Base-by-base conservation (phyloP, 2,113 vertebrate genomes). In the Notarius lentiginosus region DNA sequence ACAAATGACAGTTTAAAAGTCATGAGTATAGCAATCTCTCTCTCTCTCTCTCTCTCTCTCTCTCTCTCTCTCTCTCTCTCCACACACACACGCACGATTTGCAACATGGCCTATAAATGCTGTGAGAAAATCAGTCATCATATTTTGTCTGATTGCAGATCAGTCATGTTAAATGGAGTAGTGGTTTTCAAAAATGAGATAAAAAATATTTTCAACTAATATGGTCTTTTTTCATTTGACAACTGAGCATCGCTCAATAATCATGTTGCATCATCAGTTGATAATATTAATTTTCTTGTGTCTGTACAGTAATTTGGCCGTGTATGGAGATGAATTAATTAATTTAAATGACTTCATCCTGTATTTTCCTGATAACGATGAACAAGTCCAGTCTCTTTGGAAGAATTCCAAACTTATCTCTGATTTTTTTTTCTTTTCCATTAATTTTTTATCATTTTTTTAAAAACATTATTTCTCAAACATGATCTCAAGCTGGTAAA, bases 11-110 rank as follows among this genome's bases (percentile, higher is more conserved):
- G 14, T 79, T 51, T 79, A 77, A 51, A 49, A 9, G 22, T 11
- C 34, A n/a, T 27, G 12, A 83, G 49, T 68, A 49, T 68, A 68
- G 63, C 63, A 90, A 86, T 91, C 81, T 34, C 27, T 53, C 30
- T 7, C 49, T 17, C 24, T 61, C 47, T 27, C 41, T 30, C 55
- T 18, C 65, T 30, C 49, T 30, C 55, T 18, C 65, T 30, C 49
- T 91, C 81, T 34, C 27, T 53, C 30, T 7, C 49, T 17, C 24
- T 61, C 47, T 27, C 41, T 30, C 55, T 18, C 65, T 30, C 49
- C 66, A 65, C 22, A 81, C 58, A 85, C 83, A 85, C 85, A 90
- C 89, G 91, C 92, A 91, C 93, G 24, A 65, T 65, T 24, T 65
- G 24, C 61, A 65, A 9, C 61, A 65, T 65, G 22, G 56, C 9